Conservation (phyloP, 2,888 invertebrate species). For the Stenoptilia bipunctidactyla region DNA sequence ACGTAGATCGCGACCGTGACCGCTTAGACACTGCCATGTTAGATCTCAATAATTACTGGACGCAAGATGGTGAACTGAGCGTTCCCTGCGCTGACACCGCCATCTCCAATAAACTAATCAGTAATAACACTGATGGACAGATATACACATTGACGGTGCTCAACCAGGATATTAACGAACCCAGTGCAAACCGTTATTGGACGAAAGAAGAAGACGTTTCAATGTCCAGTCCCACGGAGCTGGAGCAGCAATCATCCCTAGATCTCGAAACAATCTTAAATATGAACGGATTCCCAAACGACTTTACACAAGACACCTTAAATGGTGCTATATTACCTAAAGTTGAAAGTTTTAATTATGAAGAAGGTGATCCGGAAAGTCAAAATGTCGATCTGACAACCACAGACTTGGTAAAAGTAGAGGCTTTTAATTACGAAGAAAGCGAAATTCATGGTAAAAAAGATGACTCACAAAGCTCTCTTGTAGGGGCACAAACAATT, state of each 20-base stretch:
- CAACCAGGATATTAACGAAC: conserved; percentile 81
- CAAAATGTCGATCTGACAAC: conserved; percentile 78
- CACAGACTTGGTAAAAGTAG: conserved; percentile 67
- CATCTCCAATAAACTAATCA: conserved; percentile 61
- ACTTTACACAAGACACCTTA: conserved; percentile 69
- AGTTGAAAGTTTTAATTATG: conserved; percentile 80
- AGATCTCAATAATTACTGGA: conserved; percentile 89
- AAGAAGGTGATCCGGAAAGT: conserved; percentile 84
- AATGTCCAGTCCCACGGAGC: conserved; percentile 71
- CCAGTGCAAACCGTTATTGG: conserved; percentile 75
- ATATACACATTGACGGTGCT: conserved; percentile 90
- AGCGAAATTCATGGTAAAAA: conserved; percentile 49
- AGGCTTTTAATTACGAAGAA: conserved; percentile 53
- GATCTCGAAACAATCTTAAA: conserved; percentile 87
- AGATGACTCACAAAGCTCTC: conserved; percentile 48
- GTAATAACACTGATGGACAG: conserved; percentile 80
- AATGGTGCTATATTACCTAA: conserved; percentile 72
- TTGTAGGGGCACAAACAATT: conserved; percentile 63
- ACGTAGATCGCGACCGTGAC: conserved; percentile 79
- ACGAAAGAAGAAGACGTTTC: conserved; percentile 75
- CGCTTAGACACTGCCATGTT: conserved; percentile 81
- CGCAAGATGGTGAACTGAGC: conserved; percentile 71
- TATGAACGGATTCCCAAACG: conserved; percentile 74
- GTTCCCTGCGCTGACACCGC: conserved; percentile 60
- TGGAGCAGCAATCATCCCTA: conserved; percentile 73